Percentiles rank a stretch among this genome's conserved stretches.
Evolutionary conservation across 2,888 invertebrate genomes (phyloP).

Genomic region (Nomada hirtipes): DNA sequence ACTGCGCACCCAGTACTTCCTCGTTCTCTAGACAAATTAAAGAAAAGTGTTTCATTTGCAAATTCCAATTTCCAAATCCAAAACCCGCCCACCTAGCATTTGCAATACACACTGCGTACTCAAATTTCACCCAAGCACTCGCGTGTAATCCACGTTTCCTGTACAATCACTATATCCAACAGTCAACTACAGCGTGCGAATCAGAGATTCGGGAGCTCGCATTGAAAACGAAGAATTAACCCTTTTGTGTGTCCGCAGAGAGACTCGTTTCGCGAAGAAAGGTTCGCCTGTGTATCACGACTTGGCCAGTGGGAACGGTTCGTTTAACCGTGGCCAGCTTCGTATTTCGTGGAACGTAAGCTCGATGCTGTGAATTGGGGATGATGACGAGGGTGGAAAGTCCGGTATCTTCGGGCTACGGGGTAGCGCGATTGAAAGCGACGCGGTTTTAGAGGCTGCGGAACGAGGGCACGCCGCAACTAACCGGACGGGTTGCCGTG

Average conservation of each 20-base stretch:
- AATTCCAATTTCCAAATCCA: no score
- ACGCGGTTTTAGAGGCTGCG: slow-evolving; percentile 70
- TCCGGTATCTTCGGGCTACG: slow-evolving; percentile 51
- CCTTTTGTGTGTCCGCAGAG: slow-evolving; percentile 8
- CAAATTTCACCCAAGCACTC: neutral
- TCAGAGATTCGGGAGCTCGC: neutral
- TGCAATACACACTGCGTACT: no score
- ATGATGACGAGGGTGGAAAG: slow-evolving; percentile 23
- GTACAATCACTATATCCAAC: neutral
- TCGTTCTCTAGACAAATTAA: no score
- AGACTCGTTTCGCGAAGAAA: neutral
- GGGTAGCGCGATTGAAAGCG: slow-evolving; percentile 67
- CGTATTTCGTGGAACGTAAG: slow-evolving; percentile 49
- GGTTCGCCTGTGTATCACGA: slow-evolving; percentile 8
- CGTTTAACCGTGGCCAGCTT: slow-evolving; percentile 59
- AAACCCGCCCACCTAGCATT: no score
- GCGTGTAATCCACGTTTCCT: neutral
- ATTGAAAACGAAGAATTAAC: slow-evolving; percentile 9
- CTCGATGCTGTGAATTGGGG: slow-evolving; percentile 44
- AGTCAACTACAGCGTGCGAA: neutral
- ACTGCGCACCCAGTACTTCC: no score
- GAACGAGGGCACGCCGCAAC: slow-evolving; percentile 70
- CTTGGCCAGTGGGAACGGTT: slow-evolving; percentile 53
- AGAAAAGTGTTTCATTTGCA: no score
- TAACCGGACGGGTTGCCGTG: slow-evolving; percentile 68